Evolutionary conservation across 2,888 invertebrate genomes (phyloP), one percentile per base, ranked within the genome.

Genomic region (Himalopsyche japonica): DNA sequence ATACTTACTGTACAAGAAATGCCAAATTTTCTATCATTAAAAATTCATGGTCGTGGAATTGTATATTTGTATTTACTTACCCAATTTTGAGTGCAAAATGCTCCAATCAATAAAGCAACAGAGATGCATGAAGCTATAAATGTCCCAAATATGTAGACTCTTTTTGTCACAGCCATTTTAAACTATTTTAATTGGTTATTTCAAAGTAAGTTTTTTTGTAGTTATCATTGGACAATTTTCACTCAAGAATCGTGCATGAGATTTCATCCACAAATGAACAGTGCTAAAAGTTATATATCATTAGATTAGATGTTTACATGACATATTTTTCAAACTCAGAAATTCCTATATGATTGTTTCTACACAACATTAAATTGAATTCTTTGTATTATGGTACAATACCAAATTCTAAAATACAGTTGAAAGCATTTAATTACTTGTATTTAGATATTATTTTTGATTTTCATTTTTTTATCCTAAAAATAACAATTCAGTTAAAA

Each of bases 1-100:
- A 32, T 4, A 32, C 32, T 6, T 4, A 32, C 32, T 6, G 32
- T 32, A 32, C 32, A 32, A 32, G 3, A 70, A 27, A n/a, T 20
- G 6, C 10, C 15, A 3, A 37, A 43, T 30, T 70, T 77, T 32
- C 27, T 24, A 10, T 20, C 10, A 78, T 78, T 10, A 18, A 78
- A 20, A 30, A 12, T 10, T 10, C 15, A 78, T 30, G 37, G 27
- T 78, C 32, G 15, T 30, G n/a, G 12, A 78, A 78, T 27, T 12
- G 32, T 27, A 12, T 37, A 37, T 37, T 10, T 37, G n/a, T n/a
- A n/a, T 37, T 27, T 70, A 90, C 92, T 90, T 86, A 92, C 92
- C 92, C 92, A 92, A 88, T 89, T 90, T 85, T 92, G 91, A 87
- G 91, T 92, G 1, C 91, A 88, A 24, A 91, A 88, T 0, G 91